Base-by-base conservation (phyloP, 2,888 invertebrate species). In the Dicyrtomina minuta region DNA sequence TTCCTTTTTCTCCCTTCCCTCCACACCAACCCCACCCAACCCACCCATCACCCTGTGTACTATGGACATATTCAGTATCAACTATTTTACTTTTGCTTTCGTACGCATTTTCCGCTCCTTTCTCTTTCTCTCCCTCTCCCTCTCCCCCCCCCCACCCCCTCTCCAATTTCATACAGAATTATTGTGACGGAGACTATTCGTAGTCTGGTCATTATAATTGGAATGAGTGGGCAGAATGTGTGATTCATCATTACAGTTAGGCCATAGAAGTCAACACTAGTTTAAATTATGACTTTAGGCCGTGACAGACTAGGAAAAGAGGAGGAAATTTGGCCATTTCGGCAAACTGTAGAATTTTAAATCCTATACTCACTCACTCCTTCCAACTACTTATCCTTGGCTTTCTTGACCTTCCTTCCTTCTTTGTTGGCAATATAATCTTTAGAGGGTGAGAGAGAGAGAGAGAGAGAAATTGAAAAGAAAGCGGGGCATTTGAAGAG, bases 151-250 rank as follows among this genome's bases (percentile, higher is more conserved):
- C 13, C 43, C 43, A 10, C 43, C 13, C 13, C 13, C 43, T 10
- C 17, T 3, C 12, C 49, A 20, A 53, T 53, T 53, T 53, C 24
- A n/a, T 20, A 8, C 20, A 20, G 22, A 33, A 13, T 22, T 53
- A 13, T 24, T 24, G 53, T 22, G 22, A 22, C 51, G 17, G 12
- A 17, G 51, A 20, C 15, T 53, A 22, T 6, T 53, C 24, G 2
- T 53, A 33, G 33, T 49, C 22, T 15, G 27, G 58, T 33, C 58
- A 58, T 58, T 58, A 58, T 58, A 58, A 58, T 58, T 58, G 58
- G 58, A 20, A 20, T 53, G 53, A 53, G 53, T 22, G 24, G 53
- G 24, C 24, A 24, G 26, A 58, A 41, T 58, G 58, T 41, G 58
- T 58, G 33, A 58, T 58, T 58, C 58, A 58, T 58, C 58, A 58